Evolutionary conservation across 2,888 invertebrate genomes (phyloP), one percentile per base, ranked within the genome.

Genomic region (Cryptus armator): DNA sequence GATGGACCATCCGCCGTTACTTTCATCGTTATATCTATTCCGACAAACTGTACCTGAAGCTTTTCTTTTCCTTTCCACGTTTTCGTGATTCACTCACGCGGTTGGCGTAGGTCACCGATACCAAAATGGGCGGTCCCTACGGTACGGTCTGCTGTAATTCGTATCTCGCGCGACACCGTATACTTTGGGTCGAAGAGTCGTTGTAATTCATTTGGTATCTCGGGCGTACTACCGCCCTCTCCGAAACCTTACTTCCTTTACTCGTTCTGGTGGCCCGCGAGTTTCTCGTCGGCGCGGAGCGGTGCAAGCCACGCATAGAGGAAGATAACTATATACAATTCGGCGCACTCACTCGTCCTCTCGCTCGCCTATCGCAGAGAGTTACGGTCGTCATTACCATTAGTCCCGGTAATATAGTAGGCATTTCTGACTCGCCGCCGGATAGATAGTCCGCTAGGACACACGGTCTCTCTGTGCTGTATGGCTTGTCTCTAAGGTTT

Each of bases 321-420:
- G 12, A 16, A 10, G 5, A 48, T 16, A 29, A 14, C 14, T 67
- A 48, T 68, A 48, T 16, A 44, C 29, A 24, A 16, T 29, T 62
- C 44, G 76, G 53, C 43, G 46, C 64, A 64, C 19, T 66, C 77
- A 37, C 71, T 76, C 43, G 53, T 62, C 37, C 37, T 76, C 80
- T 56, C 37, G 51, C 68, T 74, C 43, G 56, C 83, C 87, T 91
- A 90, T 91, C 92, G 88, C 87, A 83, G 87, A 89, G 90, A 92
- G 90, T 92, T 92, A 91, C 90, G 91, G 89, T 90, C 90, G 87
- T 90, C 90, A 90, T 91, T 92, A 91, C 90, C 90, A 90, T 90
- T 90, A 89, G 89, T 87, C 87, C 83, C 86, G 87, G 89, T 90
- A 89, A 91, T 90, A 89, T 88, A 90, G 89, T 86, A 88, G 83